phyloP scores from a whole-genome alignment of 2,888 invertebrate species.

The Cantharis nigra region DNA sequence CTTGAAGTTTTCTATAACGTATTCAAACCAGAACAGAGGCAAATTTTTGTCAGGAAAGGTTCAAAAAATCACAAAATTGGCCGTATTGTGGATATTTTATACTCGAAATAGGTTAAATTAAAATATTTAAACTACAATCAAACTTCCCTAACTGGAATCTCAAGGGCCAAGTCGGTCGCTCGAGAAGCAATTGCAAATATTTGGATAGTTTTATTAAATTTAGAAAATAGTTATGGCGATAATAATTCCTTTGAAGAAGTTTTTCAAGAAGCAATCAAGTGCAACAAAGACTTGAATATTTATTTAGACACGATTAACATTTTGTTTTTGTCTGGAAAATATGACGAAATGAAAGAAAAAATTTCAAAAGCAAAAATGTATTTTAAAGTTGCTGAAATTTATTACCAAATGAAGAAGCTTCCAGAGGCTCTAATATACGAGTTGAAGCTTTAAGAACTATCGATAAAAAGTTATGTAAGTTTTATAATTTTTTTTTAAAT shows the following conservation, averaged over 20 bases:
- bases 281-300: constrained; percentile 79
- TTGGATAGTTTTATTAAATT: constrained; percentile 87
- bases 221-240: constrained; percentile 87
- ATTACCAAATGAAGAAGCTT: constrained; percentile 69
- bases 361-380: constrained; percentile 75
- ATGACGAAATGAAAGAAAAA: constrained; percentile 71
- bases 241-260: constrained; percentile 74
- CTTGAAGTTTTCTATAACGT: no score
- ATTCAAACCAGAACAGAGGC: no score
- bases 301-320: constrained; percentile 79
- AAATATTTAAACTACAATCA: no score
- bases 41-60: no score
- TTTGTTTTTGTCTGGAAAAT: constrained; percentile 68
- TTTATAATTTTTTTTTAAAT: background rate
- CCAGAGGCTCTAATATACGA: constrained; percentile 81
- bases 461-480: background rate
- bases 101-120: no score
- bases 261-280: constrained; percentile 79
- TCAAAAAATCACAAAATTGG: no score
- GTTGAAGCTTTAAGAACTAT: constrained; percentile 64
- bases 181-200: constrained; percentile 84
- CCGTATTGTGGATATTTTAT: no score
- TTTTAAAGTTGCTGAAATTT: constrained; percentile 72
- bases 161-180: constrained; percentile 74
- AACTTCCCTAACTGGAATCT: no score